phyloP scores from a whole-genome alignment of 2,888 invertebrate species.

The Lasioglossum villosulum region DNA sequence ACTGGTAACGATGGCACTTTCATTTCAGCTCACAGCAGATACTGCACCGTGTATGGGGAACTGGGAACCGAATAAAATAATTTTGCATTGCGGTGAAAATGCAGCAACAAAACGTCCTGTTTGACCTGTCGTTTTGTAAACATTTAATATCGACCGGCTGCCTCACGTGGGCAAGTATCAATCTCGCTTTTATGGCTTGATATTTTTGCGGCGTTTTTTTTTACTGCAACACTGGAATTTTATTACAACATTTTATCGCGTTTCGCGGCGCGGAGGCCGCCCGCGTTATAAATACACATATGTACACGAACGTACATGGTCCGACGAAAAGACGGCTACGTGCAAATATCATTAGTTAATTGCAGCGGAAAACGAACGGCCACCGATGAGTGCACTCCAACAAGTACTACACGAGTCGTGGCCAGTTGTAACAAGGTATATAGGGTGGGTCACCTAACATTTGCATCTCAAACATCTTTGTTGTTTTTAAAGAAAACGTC shows the following conservation, averaged over 20 bases:
- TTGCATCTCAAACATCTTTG: neutral
- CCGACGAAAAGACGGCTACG: neutral
- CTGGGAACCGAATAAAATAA: neutral
- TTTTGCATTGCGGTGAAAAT: neutral
- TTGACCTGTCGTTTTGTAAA: neutral
- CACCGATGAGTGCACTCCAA: neutral
- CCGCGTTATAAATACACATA: neutral
- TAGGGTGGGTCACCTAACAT: neutral
- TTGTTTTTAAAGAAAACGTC: neutral
- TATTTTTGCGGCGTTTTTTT: neutral
- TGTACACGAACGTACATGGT: neutral
- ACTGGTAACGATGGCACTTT: neutral
- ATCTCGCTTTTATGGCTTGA: neutral
- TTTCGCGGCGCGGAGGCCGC: neutral
- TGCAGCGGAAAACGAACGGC: neutral
- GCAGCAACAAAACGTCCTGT: neutral
- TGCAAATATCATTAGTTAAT: slow-evolving; percentile 4
- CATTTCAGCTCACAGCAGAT: neutral
- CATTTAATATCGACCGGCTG: neutral
- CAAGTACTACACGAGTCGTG: neutral
- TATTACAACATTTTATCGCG: neutral
- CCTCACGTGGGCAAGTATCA: neutral
- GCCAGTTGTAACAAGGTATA: neutral
- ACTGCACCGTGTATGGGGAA: no score
- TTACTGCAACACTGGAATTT: neutral